Base-by-base conservation (phyloP, 2,113 vertebrate species). In the Scalopus aquaticus region DNA sequence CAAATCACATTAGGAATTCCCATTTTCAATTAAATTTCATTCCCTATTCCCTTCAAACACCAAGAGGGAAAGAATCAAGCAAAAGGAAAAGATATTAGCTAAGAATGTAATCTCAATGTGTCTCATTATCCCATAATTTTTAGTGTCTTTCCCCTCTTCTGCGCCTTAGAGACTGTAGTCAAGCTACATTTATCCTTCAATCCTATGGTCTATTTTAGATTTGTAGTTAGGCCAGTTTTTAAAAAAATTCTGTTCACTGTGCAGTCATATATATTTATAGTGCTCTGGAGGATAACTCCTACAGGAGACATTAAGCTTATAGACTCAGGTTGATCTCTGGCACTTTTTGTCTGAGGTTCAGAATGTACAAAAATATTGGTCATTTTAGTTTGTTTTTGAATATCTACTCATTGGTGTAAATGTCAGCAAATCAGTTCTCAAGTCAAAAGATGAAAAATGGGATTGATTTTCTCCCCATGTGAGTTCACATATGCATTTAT, bases 141-240 rank as follows among this genome's bases (percentile, higher is more conserved):
- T 76, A 56, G 17, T 93, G 37, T 87, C 65, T 91, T 90, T 94
- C 58, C 6, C 46, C 17, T 82, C 26, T 78, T 95, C 20, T 89
- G 44, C 9, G 46, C 78, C 73, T 93, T 92, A 62, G 90, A 96
- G 32, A 88, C 65, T 65, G 60, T 46, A 78, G 44, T 74, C 87
- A 88, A 88, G 73, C 70, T 90, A 54, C 62, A 76, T 92, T 93
- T 74, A 42, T 81, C 73, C 64, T 94, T 96, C 42, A 92, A 76
- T 81, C 56, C 51, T 82, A 62, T 17, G 4, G 81, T 90, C 77
- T 97, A 93, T 94, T 96, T 96, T 92, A 92, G 88, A 96, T 95
- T 90, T 93, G 80, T 90, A 92, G 67, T 72, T 80, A 81, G 22
- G 96, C 69, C 32, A 82, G 42, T 3, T 84, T 83, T 84, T 67